Evolutionary conservation across 2,888 invertebrate species (phyloP).

Genomic region (Macaria liturata): DNA sequence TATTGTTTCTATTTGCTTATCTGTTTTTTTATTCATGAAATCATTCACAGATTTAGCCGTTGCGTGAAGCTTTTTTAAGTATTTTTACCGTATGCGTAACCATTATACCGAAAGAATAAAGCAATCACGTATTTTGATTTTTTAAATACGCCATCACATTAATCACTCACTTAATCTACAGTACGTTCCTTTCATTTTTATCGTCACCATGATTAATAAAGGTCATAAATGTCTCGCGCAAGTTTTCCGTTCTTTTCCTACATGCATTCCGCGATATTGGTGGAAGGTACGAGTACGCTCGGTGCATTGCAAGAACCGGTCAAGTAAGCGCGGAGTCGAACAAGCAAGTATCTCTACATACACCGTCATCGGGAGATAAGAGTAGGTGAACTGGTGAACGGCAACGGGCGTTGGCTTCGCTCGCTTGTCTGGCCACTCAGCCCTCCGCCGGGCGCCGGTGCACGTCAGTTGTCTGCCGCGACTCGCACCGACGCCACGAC

Average conservation of each 20-base stretch:
- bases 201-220: conserved; percentile 37
- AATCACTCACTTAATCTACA: conserved; percentile 39
- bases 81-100: too few relatives aligned
- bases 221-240: conserved; percentile 35
- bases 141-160: conserved; percentile 23
- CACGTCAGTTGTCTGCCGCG: conserved; percentile 76
- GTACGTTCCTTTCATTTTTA: conserved; percentile 41
- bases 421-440: conserved; percentile 47
- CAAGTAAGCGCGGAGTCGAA: conserved; percentile 57
- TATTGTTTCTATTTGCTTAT: neutral
- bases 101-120: too few relatives aligned
- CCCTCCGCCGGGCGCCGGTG: conserved; percentile 7
- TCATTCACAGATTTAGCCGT: too few relatives aligned
- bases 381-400: conserved; percentile 77
- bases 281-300: conserved; percentile 44
- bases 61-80: too few relatives aligned
- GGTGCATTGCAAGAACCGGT: conserved; percentile 58
- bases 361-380: conserved; percentile 72
- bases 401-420: conserved; percentile 74
- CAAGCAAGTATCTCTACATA: conserved; percentile 50
- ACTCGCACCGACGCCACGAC: conserved; percentile 64
- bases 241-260: conserved; percentile 40
- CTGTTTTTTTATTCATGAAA: too few relatives aligned
- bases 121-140: too few relatives aligned
- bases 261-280: conserved; percentile 38